A percentile compares a stretch with the other conserved stretches of the same genome.
These are phyloP conservation scores for Ennomos erosarius DNA, from an alignment of 2,888 invertebrate species.

Conservation along the genomic window DNA sequence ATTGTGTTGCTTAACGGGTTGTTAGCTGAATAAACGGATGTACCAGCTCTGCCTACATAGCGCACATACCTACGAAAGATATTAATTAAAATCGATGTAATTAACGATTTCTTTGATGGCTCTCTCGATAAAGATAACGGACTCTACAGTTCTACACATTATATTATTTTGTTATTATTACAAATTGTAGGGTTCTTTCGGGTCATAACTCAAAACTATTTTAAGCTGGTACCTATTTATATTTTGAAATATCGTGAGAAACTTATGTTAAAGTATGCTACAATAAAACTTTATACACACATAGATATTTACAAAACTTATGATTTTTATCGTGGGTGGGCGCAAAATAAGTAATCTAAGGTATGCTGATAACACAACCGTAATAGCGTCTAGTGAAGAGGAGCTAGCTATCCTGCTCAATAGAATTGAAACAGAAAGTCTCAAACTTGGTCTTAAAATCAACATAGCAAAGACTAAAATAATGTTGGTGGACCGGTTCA, in stretches of 20 bases:
- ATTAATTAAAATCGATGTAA: constrained; percentile 43
- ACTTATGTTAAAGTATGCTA: constrained; percentile 8
- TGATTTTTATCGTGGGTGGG: too few relatives aligned
- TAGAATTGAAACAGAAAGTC: too few relatives aligned
- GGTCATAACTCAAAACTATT: constrained; percentile 31
- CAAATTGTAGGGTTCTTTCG: constrained; percentile 40
- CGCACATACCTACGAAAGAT: constrained; percentile 28
- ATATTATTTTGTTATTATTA: constrained; percentile 34
- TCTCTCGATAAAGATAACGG: constrained; percentile 42
- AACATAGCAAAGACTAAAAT: too few relatives aligned
- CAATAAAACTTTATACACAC: background rate
- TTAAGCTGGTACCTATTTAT: constrained; percentile 14
- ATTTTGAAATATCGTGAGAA: constrained; percentile 27
- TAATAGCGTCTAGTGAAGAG: too few relatives aligned
- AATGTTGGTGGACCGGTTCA: too few relatives aligned
- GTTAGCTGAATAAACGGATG: constrained; percentile 24
- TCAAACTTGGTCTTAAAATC: too few relatives aligned
- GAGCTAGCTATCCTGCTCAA: too few relatives aligned
- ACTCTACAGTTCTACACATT: constrained; percentile 33
- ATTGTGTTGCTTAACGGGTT: constrained; percentile 23
- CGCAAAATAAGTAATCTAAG: too few relatives aligned
- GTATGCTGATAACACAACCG: too few relatives aligned
- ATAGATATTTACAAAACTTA: background rate
- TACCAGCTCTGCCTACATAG: constrained; percentile 21
- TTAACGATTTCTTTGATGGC: constrained; percentile 42